Percentiles rank a stretch among this genome's conserved stretches.
Conservation (phyloP, 2,797 vertebrate genomes). For the Ctenochaetus hawaiiensis region DNA sequence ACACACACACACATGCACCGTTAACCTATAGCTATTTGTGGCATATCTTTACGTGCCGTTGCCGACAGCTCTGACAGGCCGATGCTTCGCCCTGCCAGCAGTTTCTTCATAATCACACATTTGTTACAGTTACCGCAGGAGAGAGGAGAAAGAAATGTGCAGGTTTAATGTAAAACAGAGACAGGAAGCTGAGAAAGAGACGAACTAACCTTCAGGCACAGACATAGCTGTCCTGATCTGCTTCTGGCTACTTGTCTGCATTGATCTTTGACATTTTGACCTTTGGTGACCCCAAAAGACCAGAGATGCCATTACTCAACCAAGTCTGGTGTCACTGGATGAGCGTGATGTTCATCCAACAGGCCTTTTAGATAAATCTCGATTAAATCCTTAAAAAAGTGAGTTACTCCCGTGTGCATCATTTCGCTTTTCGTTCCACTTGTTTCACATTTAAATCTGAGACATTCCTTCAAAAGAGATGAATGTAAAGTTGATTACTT, state of each 20-base stretch:
- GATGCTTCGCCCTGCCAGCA: constrained; percentile 45
- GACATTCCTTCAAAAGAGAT: constrained; percentile 38
- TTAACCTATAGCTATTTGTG: constrained; percentile 57
- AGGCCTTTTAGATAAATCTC: neutral
- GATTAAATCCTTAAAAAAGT: constrained; percentile 4
- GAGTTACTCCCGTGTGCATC: constrained; percentile 10
- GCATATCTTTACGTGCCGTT: constrained; percentile 14
- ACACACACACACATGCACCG: neutral
- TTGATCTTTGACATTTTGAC: constrained; percentile 45
- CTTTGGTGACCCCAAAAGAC: constrained; percentile 29
- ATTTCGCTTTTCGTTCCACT: constrained; percentile 25
- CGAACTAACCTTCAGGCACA: constrained; percentile 7
- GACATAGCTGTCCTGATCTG: constrained; percentile 15
- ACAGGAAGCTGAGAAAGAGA: constrained; percentile 4
- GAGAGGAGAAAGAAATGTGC: constrained; percentile 33
- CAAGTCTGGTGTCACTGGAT: neutral
- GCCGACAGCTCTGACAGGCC: constrained; percentile 47
- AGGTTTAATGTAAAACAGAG: constrained; percentile 41
- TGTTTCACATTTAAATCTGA: constrained; percentile 28
- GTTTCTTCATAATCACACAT: constrained; percentile 58
- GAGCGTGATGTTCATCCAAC: constrained; percentile 17
- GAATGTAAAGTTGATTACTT: constrained; percentile 19
- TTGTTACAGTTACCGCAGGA: constrained; percentile 37
- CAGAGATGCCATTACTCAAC: neutral
- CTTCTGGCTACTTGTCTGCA: constrained; percentile 18